Conservation (phyloP, 2,888 invertebrate species). For the Acronicta alni region DNA sequence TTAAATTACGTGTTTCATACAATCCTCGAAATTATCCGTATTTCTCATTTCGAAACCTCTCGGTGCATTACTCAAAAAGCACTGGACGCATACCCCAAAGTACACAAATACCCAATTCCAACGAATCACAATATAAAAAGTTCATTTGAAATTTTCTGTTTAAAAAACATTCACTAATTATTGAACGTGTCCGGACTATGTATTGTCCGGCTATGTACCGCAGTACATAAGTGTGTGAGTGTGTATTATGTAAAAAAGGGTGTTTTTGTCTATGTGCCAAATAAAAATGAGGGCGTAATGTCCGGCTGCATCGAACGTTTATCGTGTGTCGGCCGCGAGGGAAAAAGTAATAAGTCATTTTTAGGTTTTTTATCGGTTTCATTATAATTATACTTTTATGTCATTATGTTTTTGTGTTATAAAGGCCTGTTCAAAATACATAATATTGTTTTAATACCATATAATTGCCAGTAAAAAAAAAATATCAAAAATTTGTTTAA, state of each 20-base stretch:
- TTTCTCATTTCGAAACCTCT: slow-evolving; percentile 40
- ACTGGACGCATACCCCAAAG: slow-evolving; percentile 3
- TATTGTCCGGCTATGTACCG: slow-evolving; percentile 67
- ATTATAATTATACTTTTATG: slow-evolving; percentile 3
- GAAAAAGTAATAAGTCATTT: slow-evolving; percentile 62
- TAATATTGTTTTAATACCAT: too few species aligned
- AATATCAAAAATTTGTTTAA: too few species aligned
- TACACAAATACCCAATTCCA: slow-evolving; percentile 74
- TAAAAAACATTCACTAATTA: slow-evolving; percentile 87
- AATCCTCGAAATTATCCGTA: slow-evolving; percentile 26
- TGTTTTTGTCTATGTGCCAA: slow-evolving; percentile 89
- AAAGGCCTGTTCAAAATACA: too few species aligned
- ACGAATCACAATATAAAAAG: slow-evolving; percentile 79
- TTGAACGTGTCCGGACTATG: slow-evolving; percentile 75
- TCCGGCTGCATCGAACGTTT: slow-evolving; percentile 84
- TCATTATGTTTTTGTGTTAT: too few species aligned
- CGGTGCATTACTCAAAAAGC: slow-evolving; percentile 24
- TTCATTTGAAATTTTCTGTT: slow-evolving; percentile 86
- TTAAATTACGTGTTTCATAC: too few species aligned
- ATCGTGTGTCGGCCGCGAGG: slow-evolving; percentile 68
- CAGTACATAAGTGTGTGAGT: slow-evolving; percentile 68
- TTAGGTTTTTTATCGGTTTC: slow-evolving; percentile 49
- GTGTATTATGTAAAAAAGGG: slow-evolving; percentile 83
- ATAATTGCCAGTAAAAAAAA: too few species aligned
- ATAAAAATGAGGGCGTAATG: slow-evolving; percentile 89